phyloP scores from a whole-genome alignment of 2,888 invertebrate genomes.

The Xylota segnis region DNA sequence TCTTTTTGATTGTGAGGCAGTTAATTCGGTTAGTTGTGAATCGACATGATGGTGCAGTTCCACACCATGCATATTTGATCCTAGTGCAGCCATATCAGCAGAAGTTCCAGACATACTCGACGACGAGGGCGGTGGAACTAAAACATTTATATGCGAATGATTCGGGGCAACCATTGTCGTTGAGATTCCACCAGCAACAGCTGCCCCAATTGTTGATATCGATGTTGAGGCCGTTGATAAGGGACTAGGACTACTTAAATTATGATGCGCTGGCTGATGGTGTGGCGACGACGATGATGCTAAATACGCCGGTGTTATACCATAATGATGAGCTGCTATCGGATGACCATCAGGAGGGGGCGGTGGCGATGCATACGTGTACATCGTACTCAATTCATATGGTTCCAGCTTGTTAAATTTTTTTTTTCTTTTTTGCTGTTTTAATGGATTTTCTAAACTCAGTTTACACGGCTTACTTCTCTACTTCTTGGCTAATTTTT shows the following conservation, averaged over 20 bases:
- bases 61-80: slow-evolving; percentile 63
- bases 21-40: slow-evolving; percentile 77
- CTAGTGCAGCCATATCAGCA: slow-evolving; percentile 58
- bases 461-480: slow-evolving; percentile 18
- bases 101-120: slow-evolving; percentile 55
- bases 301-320: slow-evolving; percentile 74
- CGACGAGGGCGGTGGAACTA: slow-evolving; percentile 56
- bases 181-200: slow-evolving; percentile 76
- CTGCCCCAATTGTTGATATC: slow-evolving; percentile 76
- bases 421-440: slow-evolving; percentile 9
- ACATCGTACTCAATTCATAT: slow-evolving; percentile 78
- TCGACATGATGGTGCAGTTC: slow-evolving; percentile 74
- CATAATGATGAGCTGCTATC: slow-evolving; percentile 77
- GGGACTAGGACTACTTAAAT: slow-evolving; percentile 70
- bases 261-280: slow-evolving; percentile 67
- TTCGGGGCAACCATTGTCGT: slow-evolving; percentile 76
- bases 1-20: slow-evolving; percentile 76
- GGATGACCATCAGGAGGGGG: slow-evolving; percentile 75
- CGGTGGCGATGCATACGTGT: slow-evolving; percentile 78
- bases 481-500: background rate
- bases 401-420: slow-evolving; percentile 78
- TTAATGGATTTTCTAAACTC: slow-evolving; percentile 5
- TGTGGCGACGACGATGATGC: slow-evolving; percentile 68
- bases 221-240: slow-evolving; percentile 70
- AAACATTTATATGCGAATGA: slow-evolving; percentile 67